phyloP scores from a whole-genome alignment of 2,113 vertebrate species.

The Dicerorhinus sumatrensis region DNA sequence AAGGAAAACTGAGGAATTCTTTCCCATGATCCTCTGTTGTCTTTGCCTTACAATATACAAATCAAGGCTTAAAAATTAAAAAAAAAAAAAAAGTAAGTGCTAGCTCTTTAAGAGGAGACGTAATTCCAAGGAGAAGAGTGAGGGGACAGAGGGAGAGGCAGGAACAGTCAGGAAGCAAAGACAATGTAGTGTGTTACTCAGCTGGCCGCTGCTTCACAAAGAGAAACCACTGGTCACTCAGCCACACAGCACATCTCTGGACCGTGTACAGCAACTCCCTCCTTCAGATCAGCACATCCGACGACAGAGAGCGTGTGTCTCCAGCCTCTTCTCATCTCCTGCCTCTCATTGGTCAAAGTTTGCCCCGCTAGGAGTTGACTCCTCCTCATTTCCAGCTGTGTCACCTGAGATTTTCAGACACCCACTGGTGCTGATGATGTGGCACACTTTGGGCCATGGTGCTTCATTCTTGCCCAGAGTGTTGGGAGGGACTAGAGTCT shows the following conservation, averaged over 20 bases:
- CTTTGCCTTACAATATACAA: not conserved
- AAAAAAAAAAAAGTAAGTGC: not conserved
- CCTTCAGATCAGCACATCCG: not conserved
- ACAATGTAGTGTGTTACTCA: rapidly evolving
- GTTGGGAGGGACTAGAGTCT: not conserved
- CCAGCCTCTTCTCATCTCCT: too few relatives aligned
- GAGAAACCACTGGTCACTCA: not conserved
- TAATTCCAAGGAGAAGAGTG: too few relatives aligned
- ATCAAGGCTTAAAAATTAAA: not conserved
- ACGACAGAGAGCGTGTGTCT: not conserved
- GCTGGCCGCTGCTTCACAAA: not conserved
- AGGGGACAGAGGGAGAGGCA: not conserved
- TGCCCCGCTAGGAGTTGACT: not conserved
- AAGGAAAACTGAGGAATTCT: not conserved
- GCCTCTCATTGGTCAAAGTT: not conserved
- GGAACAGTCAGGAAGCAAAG: not conserved
- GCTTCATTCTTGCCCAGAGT: not conserved
- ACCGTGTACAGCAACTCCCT: not conserved
- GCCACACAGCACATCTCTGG: not conserved
- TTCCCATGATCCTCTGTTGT: not conserved
- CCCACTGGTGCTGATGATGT: rapidly evolving
- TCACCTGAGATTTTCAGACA: not conserved
- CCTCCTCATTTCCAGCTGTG: not conserved
- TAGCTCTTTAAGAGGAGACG: not conserved
- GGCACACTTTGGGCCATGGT: rapidly evolving